Conservation (phyloP, 2,888 invertebrate species). For the Galerucella calmariensis region DNA sequence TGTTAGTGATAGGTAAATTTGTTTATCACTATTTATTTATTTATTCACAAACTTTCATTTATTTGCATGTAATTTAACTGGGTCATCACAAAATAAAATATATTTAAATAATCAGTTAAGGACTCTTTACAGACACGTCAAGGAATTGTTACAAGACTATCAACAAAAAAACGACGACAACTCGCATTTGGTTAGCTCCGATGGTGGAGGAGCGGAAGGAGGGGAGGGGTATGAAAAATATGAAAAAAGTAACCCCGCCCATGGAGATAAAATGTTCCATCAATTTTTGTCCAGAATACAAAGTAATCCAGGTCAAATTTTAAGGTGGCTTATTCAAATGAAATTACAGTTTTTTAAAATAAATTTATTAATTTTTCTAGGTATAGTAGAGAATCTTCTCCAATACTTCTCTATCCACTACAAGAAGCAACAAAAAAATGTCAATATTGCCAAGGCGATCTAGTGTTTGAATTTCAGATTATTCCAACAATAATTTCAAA, state of each 20-base stretch:
- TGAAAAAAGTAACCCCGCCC: slow-evolving; percentile 81
- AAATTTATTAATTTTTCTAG: slow-evolving; percentile 65
- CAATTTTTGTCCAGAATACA: slow-evolving; percentile 80
- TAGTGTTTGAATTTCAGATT: slow-evolving; percentile 85
- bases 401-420: slow-evolving; percentile 77
- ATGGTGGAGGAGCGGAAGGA: slow-evolving; percentile 49
- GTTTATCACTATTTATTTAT: slow-evolving; percentile 44
- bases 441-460: slow-evolving; percentile 76
- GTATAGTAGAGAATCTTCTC: slow-evolving; percentile 77
- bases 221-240: slow-evolving; percentile 74
- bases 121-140: slow-evolving; percentile 69
- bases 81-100: too few relatives aligned
- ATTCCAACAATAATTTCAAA: slow-evolving; percentile 83
- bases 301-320: slow-evolving; percentile 82
- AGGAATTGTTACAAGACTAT: slow-evolving; percentile 73
- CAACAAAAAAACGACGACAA: slow-evolving; percentile 61
- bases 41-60: slow-evolving; percentile 16
- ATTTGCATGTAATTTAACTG: background rate
- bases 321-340: slow-evolving; percentile 70
- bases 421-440: slow-evolving; percentile 70
- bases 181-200: slow-evolving; percentile 48
- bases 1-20: slow-evolving; percentile 32
- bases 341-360: background rate
- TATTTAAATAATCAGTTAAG: too few relatives aligned
- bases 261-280: slow-evolving; percentile 86